phyloP scores from a whole-genome alignment of 2,888 invertebrate species.

The Epinotia bilunana region DNA sequence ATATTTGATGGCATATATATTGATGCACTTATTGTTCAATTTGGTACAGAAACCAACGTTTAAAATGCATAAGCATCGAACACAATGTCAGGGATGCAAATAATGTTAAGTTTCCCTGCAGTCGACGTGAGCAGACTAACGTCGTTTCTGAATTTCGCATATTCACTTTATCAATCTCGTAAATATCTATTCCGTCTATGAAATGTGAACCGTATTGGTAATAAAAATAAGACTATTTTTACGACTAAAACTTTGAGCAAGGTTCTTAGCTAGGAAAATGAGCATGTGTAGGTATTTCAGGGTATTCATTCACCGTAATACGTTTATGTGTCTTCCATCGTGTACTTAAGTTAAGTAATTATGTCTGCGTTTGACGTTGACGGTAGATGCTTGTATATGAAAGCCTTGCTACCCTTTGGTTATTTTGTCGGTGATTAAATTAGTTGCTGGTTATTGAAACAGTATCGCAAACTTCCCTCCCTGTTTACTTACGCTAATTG shows the following conservation, averaged over 20 bases:
- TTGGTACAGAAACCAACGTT: background rate
- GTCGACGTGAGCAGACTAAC: conserved; percentile 36
- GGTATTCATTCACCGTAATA: conserved; percentile 17
- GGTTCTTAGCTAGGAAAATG: background rate
- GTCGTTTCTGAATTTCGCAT: conserved; percentile 20
- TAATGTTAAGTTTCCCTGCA: conserved; percentile 25
- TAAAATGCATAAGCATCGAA: background rate
- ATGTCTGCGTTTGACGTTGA: conserved; percentile 11
- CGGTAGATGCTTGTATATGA: background rate
- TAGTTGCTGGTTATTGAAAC: conserved; percentile 5
- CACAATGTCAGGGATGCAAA: background rate
- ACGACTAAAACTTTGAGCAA: no score
- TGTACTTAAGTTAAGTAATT: conserved; percentile 2
- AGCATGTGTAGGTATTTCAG: background rate
- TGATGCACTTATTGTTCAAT: background rate
- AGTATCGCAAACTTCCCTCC: background rate
- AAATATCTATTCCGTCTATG: background rate
- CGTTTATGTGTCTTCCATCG: conserved; percentile 1
- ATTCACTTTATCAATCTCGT: conserved; percentile 13
- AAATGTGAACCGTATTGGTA: conserved; percentile 17
- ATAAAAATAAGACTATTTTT: background rate
- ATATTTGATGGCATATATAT: no score
- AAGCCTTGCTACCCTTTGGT: background rate
- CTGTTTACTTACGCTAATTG: conserved; percentile 3
- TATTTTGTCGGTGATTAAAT: conserved; percentile 5